These are phyloP conservation scores for Aldrovandia affinis DNA, from an alignment of 2,797 vertebrate genomes.

Conservation along the genomic window DNA sequence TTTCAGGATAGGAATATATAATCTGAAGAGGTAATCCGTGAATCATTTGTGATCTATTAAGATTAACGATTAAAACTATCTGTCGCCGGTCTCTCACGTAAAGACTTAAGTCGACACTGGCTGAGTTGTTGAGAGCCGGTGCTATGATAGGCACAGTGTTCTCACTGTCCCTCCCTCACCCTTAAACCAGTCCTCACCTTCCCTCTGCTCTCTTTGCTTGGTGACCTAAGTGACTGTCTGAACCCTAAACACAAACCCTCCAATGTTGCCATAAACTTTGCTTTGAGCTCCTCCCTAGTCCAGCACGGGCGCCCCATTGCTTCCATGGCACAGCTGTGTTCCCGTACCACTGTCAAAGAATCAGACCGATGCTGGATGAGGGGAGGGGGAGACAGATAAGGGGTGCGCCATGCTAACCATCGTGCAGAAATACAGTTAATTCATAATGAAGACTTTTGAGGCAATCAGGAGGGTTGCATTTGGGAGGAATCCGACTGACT, in stretches of 20 bases:
- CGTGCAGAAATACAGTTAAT: constrained; percentile 6
- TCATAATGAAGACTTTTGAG: constrained; percentile 12
- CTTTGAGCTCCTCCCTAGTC: background rate
- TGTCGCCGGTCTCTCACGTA: background rate
- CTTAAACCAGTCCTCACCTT: background rate
- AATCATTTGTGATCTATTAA: background rate
- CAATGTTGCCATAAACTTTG: background rate
- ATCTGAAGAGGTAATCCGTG: too few relatives aligned
- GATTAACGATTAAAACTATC: background rate
- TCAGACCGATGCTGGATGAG: background rate
- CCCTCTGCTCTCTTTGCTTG: background rate
- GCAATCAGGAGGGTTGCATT: constrained; percentile 13
- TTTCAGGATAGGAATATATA: too few relatives aligned
- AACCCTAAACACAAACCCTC: background rate
- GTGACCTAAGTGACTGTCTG: background rate
- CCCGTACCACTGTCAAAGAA: background rate
- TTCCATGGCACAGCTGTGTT: background rate
- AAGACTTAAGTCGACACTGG: background rate
- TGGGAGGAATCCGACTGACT: background rate
- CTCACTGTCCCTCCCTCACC: background rate
- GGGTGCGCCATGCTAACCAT: background rate
- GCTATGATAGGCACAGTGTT: background rate
- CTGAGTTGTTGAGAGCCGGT: background rate
- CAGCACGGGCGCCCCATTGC: background rate
- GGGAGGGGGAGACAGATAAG: background rate